Percentiles rank a stretch among this genome's conserved stretches.
phyloP scores from a whole-genome alignment of 2,113 vertebrate species.

The Lycocorax pyrrhopterus region DNA sequence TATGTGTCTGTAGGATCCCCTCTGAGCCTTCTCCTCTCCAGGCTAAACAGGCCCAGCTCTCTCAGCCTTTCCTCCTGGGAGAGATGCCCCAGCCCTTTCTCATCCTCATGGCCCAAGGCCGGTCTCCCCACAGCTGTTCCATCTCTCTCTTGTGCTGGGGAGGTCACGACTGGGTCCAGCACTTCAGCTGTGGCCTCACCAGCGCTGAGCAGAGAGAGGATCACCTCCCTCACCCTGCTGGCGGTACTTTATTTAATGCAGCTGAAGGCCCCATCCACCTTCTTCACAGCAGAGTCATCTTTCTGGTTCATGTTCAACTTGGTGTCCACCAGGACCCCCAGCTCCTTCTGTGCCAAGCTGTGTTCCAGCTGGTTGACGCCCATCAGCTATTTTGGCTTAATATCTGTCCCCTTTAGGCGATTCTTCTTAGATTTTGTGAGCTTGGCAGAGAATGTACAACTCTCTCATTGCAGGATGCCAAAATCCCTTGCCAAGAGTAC shows the following conservation, averaged over 20 bases:
- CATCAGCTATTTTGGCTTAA: not conserved
- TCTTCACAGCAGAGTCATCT: not conserved
- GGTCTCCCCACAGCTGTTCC: not conserved
- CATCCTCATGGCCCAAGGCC: fast-evolving
- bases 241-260: not conserved
- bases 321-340: not conserved
- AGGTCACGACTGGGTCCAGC: not conserved
- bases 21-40: not conserved
- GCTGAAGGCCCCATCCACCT: fast-evolving
- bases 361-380: not conserved
- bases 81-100: not conserved
- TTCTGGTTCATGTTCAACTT: not conserved
- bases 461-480: not conserved
- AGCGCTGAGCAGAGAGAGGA: not conserved
- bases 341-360: not conserved
- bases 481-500: not conserved
- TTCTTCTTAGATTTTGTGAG: not conserved
- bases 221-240: not conserved
- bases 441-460: not conserved
- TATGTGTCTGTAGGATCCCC: no score
- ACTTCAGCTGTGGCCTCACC: not conserved
- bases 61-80: not conserved
- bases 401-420: not conserved
- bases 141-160: not conserved
- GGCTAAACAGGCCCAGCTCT: not conserved